Evolutionary conservation across 1,140 invertebrate species (phyloP).

Genomic region (Thalassaphorura encarpata): DNA sequence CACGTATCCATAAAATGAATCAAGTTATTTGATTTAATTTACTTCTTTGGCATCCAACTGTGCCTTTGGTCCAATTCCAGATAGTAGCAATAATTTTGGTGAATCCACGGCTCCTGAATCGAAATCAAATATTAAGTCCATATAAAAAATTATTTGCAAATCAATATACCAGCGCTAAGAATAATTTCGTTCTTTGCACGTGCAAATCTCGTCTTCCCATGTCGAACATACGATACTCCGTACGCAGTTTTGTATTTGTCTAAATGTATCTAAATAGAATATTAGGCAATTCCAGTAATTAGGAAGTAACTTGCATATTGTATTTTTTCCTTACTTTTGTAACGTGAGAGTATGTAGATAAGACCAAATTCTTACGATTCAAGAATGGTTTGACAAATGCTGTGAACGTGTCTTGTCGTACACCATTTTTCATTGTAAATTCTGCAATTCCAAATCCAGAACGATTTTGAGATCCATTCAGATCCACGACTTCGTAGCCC

Average conservation of each 20-base stretch:
- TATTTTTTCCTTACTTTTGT: conserved; percentile 5
- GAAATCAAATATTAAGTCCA: no score
- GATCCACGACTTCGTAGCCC: conserved; percentile 8
- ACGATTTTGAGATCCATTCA: not conserved
- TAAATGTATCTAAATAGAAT: conserved; percentile 7
- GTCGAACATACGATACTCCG: conserved; percentile 6
- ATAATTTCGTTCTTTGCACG: conserved; percentile 5
- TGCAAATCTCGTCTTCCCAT: conserved; percentile 9
- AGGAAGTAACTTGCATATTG: not conserved
- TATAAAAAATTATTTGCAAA: no score
- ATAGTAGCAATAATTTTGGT: conserved; percentile 12
- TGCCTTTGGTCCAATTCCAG: conserved; percentile 11
- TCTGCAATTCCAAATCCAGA: conserved; percentile 12
- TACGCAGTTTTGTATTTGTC: not conserved
- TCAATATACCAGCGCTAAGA: conserved; percentile 6
- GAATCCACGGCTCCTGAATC: conserved; percentile 1
- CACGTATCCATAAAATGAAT: not conserved
- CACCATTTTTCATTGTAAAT: conserved; percentile 12
- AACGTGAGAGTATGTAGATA: conserved; percentile 19
- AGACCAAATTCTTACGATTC: conserved; percentile 7
- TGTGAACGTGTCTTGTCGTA: conserved; percentile 10
- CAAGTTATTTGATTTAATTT: not conserved
- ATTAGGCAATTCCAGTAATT: not conserved
- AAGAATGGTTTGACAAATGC: conserved; percentile 12
- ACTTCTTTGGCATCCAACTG: not conserved